Conservation (phyloP, 2,113 vertebrate species). For the Microtus oregoni region DNA sequence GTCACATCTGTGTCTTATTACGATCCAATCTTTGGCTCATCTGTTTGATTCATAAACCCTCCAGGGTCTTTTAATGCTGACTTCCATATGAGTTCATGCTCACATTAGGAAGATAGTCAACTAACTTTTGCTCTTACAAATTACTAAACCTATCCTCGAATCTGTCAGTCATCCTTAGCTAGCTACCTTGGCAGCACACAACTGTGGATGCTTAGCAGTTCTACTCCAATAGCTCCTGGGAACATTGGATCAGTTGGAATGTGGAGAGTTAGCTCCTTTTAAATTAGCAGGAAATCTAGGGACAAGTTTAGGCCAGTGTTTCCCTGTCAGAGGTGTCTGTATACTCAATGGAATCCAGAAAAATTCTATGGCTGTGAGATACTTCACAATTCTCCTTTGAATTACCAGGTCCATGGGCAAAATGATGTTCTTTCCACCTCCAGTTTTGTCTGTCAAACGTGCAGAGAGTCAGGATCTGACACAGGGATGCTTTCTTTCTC, state of each 20-base stretch:
- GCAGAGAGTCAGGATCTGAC: background rate
- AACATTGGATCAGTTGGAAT: background rate
- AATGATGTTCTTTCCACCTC: background rate
- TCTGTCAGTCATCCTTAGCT: background rate
- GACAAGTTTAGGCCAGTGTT: background rate
- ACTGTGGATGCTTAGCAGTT: background rate
- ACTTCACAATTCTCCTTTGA: background rate
- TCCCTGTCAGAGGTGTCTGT: background rate
- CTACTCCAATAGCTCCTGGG: background rate
- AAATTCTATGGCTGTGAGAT: background rate
- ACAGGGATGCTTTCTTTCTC: background rate
- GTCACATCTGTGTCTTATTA: conserved; percentile 60
- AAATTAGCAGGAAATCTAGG: background rate
- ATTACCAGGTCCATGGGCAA: background rate
- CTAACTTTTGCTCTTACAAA: background rate
- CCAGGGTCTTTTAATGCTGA: background rate
- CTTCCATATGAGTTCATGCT: conserved; percentile 23
- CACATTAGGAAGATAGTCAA: conserved; percentile 2
- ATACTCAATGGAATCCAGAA: background rate
- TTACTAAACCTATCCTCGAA: background rate
- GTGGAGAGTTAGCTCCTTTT: too few relatives aligned
- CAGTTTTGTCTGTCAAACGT: background rate
- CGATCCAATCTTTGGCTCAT: background rate
- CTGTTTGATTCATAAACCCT: conserved; percentile 4
- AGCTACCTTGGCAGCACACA: background rate